Base-by-base conservation (phyloP, 2,797 vertebrate species). In the Silurus aristotelis region DNA sequence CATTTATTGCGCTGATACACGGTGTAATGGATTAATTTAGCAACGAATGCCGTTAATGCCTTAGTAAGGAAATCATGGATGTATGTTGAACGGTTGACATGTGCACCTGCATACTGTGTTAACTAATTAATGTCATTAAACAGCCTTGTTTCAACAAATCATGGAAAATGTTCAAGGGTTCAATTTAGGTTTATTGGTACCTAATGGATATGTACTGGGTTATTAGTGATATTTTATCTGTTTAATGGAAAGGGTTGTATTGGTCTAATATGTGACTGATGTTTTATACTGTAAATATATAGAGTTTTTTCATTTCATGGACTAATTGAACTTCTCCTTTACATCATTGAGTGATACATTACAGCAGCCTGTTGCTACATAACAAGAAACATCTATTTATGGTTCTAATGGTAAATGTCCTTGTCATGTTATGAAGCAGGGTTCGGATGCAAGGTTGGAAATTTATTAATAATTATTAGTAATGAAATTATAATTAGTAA, bases 71-170 rank as follows among this genome's bases (percentile, higher is more conserved):
- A 55, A 75, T 52, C 48, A 75, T 15, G 48, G 46, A 8, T n/a
- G 13, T 6, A 75, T n/a, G 48, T 15, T 25, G 52, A 75, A 75
- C n/a, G 71, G 71, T 55, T 15, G 48, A 55, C 20, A 5, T 27
- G 43, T 73, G 48, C 48, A 52, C 46, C 46, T 73, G 48, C n/a
- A 15, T 55, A 48, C 2, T 55, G 71, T 3, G 14, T 25, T 15
- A 55, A 55, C 71, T 75, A 55, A 52, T 25, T 31, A 55, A 6
- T 75, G 71, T 75, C 71, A 55, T 75, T 75, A 55, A 75, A 75
- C 22, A 15, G 48, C 22, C 48, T 5, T 55, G 15, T 9, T 52
- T 14, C 14, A 14, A 73, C 22, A 73, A 73, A 52, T 73, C 22
- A 46, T 48, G 43, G 43, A 72, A 38, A 19, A 14, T 2, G 14